Conservation (phyloP, 2,113 vertebrate species). For the Otocyon megalotis region DNA sequence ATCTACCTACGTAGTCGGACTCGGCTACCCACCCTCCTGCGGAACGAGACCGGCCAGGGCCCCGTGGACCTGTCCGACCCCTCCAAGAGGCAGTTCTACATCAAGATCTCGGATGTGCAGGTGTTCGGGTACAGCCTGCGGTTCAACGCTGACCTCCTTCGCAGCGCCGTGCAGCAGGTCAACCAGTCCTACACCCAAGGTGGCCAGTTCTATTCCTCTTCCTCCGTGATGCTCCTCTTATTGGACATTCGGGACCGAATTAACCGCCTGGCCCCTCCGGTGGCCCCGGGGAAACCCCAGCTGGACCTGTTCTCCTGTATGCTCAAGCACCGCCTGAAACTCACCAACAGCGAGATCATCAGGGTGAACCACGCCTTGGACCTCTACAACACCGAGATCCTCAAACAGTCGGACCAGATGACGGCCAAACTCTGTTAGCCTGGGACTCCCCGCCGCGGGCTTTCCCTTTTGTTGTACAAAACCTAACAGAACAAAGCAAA, state of each 20-base stretch:
- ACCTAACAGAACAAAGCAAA: constrained; percentile 80
- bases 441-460: constrained; percentile 83
- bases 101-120: constrained; percentile 99
- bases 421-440: constrained; percentile 98
- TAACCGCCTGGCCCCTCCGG: constrained; percentile 97
- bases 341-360: constrained; percentile 99
- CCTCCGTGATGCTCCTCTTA: constrained; percentile 97
- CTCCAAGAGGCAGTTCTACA: constrained; percentile 98
- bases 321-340: constrained; percentile 98
- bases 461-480: constrained; percentile 87
- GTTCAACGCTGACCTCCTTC: constrained; percentile 97
- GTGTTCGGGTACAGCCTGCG: constrained; percentile 98
- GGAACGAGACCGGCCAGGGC: constrained; percentile 97
- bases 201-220: constrained; percentile 97
- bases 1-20: constrained; percentile 99
- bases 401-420: constrained; percentile 99
- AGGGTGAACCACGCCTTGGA: constrained; percentile 98
- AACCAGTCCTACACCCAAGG: constrained; percentile 99
- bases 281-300: constrained; percentile 96
- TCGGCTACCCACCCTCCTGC: constrained; percentile 95
- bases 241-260: constrained; percentile 99
- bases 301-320: constrained; percentile 99
- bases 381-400: constrained; percentile 99
- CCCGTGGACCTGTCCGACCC: constrained; percentile 98
- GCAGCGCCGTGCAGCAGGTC: constrained; percentile 98